Evolutionary conservation across 2,113 vertebrate genomes (phyloP).

Genomic region (Bubalus kerabau): DNA sequence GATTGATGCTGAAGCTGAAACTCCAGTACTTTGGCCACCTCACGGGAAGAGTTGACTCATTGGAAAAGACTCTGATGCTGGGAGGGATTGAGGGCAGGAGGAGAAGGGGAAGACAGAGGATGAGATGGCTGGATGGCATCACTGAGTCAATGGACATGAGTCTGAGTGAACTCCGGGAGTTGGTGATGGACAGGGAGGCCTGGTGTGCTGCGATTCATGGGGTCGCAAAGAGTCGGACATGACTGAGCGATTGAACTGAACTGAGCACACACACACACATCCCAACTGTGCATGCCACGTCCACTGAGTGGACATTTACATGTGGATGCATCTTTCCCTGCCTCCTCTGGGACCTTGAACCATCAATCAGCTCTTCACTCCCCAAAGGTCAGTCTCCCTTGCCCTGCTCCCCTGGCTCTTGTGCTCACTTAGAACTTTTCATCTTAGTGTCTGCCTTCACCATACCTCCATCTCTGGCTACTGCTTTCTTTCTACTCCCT

Average conservation of each 20-base stretch:
- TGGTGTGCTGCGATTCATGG: background rate
- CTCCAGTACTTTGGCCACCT: no score
- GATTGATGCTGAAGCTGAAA: no score
- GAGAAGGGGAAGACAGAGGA: no score
- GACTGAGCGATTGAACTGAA: no score
- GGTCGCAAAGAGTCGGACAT: background rate
- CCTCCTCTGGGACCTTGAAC: background rate
- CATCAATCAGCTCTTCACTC: background rate
- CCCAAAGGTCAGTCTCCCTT: accelerated
- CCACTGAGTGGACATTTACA: background rate
- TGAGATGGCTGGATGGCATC: no score
- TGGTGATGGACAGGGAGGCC: no score
- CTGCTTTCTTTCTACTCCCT: background rate
- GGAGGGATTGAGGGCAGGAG: no score
- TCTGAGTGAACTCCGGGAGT: no score
- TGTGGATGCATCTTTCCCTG: background rate
- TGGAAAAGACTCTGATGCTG: no score
- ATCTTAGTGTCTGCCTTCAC: background rate
- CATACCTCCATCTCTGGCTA: no score
- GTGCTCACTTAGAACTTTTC: background rate
- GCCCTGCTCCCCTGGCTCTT: background rate
- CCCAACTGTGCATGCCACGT: accelerated
- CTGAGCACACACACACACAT: background rate
- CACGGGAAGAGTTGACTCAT: no score
- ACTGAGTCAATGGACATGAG: no score